These are phyloP conservation scores for Pyrgilauda ruficollis DNA, from an alignment of 2,113 vertebrate genomes.

Conservation along the genomic window DNA sequence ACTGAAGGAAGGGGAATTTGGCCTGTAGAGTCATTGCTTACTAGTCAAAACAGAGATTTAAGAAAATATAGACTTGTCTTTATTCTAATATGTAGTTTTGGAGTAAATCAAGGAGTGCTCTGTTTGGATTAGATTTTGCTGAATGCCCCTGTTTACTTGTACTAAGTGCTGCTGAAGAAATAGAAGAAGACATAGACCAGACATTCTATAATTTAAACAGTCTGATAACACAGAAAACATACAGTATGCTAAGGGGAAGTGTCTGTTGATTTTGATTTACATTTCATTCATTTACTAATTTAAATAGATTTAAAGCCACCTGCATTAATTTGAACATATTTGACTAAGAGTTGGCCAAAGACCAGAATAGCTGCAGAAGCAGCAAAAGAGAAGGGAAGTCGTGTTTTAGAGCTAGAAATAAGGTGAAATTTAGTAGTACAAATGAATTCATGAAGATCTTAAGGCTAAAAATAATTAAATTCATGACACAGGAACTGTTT, in stretches of 20 bases:
- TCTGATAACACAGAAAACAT: slow-evolving; percentile 33
- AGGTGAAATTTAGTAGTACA: not conserved
- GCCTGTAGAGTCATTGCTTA: not conserved
- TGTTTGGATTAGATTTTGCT: slow-evolving; percentile 51
- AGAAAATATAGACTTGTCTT: slow-evolving; percentile 45
- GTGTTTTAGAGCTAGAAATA: not conserved
- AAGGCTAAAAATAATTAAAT: not conserved
- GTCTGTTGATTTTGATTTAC: slow-evolving; percentile 39
- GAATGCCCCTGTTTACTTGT: slow-evolving; percentile 36
- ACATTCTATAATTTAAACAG: slow-evolving; percentile 48
- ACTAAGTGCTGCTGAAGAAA: slow-evolving; percentile 35
- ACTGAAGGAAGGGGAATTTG: not conserved
- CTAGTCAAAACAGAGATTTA: slow-evolving; percentile 12
- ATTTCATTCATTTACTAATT: slow-evolving; percentile 44
- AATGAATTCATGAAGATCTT: not conserved
- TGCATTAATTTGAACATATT: slow-evolving; percentile 29
- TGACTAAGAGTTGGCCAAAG: slow-evolving; percentile 3
- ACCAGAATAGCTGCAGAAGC: not conserved
- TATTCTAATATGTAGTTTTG: slow-evolving; percentile 24
- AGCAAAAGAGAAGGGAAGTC: not conserved
- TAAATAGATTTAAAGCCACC: slow-evolving; percentile 46
- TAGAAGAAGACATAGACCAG: slow-evolving; percentile 43
- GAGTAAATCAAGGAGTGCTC: slow-evolving; percentile 33
- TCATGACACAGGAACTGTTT: not conserved
- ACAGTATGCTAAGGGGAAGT: not conserved